Conservation (phyloP, 2,113 vertebrate genomes). For the Catharus fuscescens region DNA sequence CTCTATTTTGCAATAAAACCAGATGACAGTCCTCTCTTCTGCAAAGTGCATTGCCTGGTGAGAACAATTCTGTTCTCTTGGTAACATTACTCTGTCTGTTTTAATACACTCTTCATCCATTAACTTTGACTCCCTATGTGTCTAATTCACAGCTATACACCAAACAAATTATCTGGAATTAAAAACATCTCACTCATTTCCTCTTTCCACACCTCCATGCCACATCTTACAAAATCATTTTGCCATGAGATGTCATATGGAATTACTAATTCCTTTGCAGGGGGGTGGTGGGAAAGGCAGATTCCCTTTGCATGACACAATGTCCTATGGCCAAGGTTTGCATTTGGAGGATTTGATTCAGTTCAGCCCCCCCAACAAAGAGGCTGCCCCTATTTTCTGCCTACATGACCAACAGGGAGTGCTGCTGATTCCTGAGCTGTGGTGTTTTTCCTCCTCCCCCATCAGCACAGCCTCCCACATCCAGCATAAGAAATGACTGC, state of each 20-base stretch:
- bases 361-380: background rate
- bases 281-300: background rate
- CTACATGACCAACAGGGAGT: background rate
- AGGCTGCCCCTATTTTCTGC: background rate
- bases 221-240: background rate
- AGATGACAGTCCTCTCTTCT: background rate
- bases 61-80: slow-evolving; percentile 24
- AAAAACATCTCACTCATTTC: slow-evolving; percentile 61
- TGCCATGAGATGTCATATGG: slow-evolving; percentile 2
- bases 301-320: background rate
- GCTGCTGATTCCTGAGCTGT: background rate
- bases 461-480: background rate
- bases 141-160: slow-evolving; percentile 50
- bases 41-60: background rate
- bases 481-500: background rate
- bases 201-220: slow-evolving; percentile 19
- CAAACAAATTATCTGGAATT: slow-evolving; percentile 61
- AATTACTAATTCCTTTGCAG: background rate
- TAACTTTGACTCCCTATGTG: slow-evolving; percentile 32
- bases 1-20: background rate
- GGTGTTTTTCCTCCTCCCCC: background rate
- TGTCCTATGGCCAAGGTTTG: background rate
- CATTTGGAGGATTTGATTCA: background rate
- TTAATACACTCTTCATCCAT: slow-evolving; percentile 52
- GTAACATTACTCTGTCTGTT: slow-evolving; percentile 26